Evolutionary conservation across 1,140 invertebrate genomes (phyloP), one percentile per base, ranked within the genome.

Genomic region (Meloidogyne hapla): DNA sequence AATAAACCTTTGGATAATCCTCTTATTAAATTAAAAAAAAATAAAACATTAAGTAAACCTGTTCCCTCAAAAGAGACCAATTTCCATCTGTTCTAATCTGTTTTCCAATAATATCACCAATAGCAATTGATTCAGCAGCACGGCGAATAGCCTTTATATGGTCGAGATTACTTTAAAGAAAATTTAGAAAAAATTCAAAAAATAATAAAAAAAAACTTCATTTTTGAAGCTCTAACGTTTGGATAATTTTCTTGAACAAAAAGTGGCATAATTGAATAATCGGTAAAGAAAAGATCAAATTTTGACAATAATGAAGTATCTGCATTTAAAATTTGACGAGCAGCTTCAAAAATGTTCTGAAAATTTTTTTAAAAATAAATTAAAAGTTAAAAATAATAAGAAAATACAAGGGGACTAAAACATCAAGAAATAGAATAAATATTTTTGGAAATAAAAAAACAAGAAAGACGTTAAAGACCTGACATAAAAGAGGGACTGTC

Each of bases 161-260:
- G 62, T 88, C 86, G 10, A 48, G 74, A 12, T 80, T 76, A 70
- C 87, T 83, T 1, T 82, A 87, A 73, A 84, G 84, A 63, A 38
- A 80, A 15, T 1, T 18, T 0, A 12, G 6, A 25, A 18, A 42
- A 23, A n/a, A 77, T n/a, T 42, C 15, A 5, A 12, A 18, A 38
- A 23, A n/a, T 66, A 8, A 45, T 74, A 73, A 62, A 63, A 80
- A 73, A 26, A 65, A 9, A 85, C 79, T 28, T 75, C 74, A 69
- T 76, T 48, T 68, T 72, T 56, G 67, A 33, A 42, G 56, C 42
- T 23, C 79, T 75, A 66, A 87, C 83, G 74, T 81, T 90, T 0
- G 94, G 89, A 89, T 99, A 99, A 89, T 99, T 99, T 87, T 99
- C 96, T 86, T 98, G 94, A 0, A 99, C 94, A 89, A 99, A 99